Evolutionary conservation across 2,888 invertebrate genomes (phyloP), one percentile per base, ranked within the genome.

Genomic region (Euplagia quadripunctaria): DNA sequence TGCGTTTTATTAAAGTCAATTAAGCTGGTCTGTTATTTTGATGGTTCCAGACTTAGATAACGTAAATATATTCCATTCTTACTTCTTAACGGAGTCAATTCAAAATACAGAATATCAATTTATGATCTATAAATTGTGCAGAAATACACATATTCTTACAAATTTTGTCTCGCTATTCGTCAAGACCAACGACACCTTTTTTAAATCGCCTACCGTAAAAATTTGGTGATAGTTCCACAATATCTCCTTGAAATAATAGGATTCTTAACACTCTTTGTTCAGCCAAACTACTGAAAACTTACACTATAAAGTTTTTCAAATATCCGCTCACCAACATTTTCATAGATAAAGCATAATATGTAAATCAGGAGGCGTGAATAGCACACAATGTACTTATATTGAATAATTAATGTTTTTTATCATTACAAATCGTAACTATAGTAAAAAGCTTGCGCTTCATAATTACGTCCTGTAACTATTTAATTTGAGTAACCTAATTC

Each of bases 401-500:
- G 43, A 43, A 46, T 11, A 71, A 31, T 71, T 16, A 64, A 61
- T 75, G 75, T 81, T 77, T 73, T 75, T 66, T 70, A 63, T 74
- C 69, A 63, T 81, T 79, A 77, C 78, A 79, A 74, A 82, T 80
- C 77, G 68, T 76, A 85, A 79, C 75, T 77, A 74, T 81, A 76
- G 68, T 75, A 77, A 31, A 82, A 75, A 70, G 78, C 80, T 79
- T 80, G 79, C 82, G 86, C 84, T 87, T 87, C 82, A 80, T 82
- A 85, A 84, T 85, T 83, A 83, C 86, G 82, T 82, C 86, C 86
- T 88, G 81, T 88, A 81, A 85, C 83, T 78, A 83, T 78, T 89
- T 88, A 83, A 82, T 88, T 90, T 89, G 74, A 85, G 86, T 89
- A 85, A 86, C 87, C 86, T 89, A 86, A 87, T 90, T 89, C 84